Base-by-base conservation (phyloP, 2,113 vertebrate genomes). In the Sinosuthora webbiana region DNA sequence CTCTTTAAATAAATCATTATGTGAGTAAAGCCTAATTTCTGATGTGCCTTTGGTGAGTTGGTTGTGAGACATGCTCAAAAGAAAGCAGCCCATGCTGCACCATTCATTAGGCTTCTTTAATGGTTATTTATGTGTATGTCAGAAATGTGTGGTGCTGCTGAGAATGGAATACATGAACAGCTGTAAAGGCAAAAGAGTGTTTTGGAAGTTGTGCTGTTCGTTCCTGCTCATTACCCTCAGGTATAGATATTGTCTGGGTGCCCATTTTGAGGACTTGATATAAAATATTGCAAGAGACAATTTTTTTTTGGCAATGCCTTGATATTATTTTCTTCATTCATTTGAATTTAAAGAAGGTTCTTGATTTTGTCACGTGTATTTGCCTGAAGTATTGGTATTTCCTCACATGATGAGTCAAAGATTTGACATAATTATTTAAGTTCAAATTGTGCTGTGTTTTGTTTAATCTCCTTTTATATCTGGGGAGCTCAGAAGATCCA, bases 21-120 rank as follows among this genome's bases (percentile, higher is more conserved):
- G 69, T 95, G 96, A 97, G 96, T 94, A 96, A 95, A 95, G 78
- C 81, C 91, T 94, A 81, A 97, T 98, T 97, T 96, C 87, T 92
- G 86, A 56, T 95, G 86, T 89, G 28, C 75, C 82, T 89, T 65
- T 89, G 80, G 90, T 96, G 77, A 94, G 28, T 39, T 89, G 83
- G 73, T 90, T 37, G 77, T 85, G 93, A 95, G 97, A 94, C 82
- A 87, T 9, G 80, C 68, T 68, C 73, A 87, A 73, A 94, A 96
- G 84, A 45, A 96, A 97, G 88, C 93, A 86, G 91, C 69, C 83
- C 85, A 55, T 57, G 69, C 83, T 87, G 82, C 55, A 90, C 78
- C 70, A 44, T 94, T 81, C 96, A 87, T 96, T 94, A 96, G 84
- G 89, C 92, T 91, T 94, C 95, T 97, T 93, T 98, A 97, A 89